Evolutionary conservation across 1,140 invertebrate genomes (phyloP).

Genomic region (Zaprionus capensis): DNA sequence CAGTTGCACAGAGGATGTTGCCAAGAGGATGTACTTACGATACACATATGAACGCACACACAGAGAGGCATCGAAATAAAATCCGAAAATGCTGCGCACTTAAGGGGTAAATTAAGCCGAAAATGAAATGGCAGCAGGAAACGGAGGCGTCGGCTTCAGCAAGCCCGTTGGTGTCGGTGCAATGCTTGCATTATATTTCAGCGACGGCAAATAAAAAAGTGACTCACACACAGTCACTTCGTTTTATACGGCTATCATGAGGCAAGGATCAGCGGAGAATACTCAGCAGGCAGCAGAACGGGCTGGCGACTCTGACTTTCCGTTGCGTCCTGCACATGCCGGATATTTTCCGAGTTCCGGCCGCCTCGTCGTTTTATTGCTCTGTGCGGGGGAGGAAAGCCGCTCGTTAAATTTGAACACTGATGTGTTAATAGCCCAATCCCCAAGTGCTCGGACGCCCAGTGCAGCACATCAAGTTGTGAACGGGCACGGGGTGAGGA

Average conservation of each 20-base stretch:
- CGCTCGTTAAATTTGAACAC: constrained; percentile 79
- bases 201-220: constrained; percentile 51
- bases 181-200: constrained; percentile 62
- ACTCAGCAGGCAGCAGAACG: constrained; percentile 4
- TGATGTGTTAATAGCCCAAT: constrained; percentile 73
- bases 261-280: constrained; percentile 7
- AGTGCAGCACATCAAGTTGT: constrained; percentile 33
- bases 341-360: constrained; percentile 79
- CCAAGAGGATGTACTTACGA: constrained; percentile 6
- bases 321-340: constrained; percentile 59
- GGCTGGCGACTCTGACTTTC: constrained; percentile 26
- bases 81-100: constrained; percentile 40
- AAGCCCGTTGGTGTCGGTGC: constrained; percentile 5
- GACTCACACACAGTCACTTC: constrained; percentile 48
- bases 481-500: not conserved
- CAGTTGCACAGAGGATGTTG: constrained; percentile 25
- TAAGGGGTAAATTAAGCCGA: constrained; percentile 46
- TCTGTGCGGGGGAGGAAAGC: constrained; percentile 18
- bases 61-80: constrained; percentile 36
- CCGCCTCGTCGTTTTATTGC: constrained; percentile 45
- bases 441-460: constrained; percentile 12
- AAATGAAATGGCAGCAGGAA: constrained; percentile 51
- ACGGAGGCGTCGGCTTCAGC: constrained; percentile 25
- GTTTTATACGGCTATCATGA: constrained; percentile 56
- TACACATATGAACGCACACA: constrained; percentile 7